Conservation (phyloP, 2,797 vertebrate genomes). For the Pseudochaenichthys georgianus region DNA sequence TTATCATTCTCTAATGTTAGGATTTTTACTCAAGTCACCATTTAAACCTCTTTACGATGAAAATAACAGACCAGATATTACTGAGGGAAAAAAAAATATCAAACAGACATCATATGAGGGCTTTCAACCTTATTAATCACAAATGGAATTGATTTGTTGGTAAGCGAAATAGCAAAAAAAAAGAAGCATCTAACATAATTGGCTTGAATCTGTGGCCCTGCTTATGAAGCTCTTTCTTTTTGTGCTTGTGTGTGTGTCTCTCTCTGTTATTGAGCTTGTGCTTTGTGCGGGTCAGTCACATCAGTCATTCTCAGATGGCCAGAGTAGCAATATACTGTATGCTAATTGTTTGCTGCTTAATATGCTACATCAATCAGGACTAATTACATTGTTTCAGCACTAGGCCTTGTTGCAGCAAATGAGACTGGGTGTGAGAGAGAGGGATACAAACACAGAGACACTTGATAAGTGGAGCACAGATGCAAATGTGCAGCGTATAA, state of each 20-base stretch:
- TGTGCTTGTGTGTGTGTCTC: background rate
- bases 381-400: conserved; percentile 89
- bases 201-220: conserved; percentile 23
- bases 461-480: conserved; percentile 34
- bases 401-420: conserved; percentile 67
- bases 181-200: conserved; percentile 71
- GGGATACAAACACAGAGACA: conserved; percentile 36
- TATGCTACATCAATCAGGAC: conserved; percentile 92
- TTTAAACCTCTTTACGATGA: background rate
- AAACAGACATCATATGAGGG: conserved; percentile 13
- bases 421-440: conserved; percentile 46
- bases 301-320: conserved; percentile 73
- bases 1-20: conserved; percentile 23
- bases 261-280: conserved; percentile 48
- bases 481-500: conserved; percentile 14
- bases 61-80: conserved; percentile 1
- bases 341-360: conserved; percentile 90
- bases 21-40: conserved; percentile 3
- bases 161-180: conserved; percentile 67
- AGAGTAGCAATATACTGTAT: conserved; percentile 81
- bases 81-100: background rate
- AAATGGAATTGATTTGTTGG: conserved; percentile 83
- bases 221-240: conserved; percentile 18
- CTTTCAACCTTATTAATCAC: conserved; percentile 75
- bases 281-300: conserved; percentile 66